Conservation (phyloP, 92 coral and sea anemone genomes). For the Palythoa caribaeorum region DNA sequence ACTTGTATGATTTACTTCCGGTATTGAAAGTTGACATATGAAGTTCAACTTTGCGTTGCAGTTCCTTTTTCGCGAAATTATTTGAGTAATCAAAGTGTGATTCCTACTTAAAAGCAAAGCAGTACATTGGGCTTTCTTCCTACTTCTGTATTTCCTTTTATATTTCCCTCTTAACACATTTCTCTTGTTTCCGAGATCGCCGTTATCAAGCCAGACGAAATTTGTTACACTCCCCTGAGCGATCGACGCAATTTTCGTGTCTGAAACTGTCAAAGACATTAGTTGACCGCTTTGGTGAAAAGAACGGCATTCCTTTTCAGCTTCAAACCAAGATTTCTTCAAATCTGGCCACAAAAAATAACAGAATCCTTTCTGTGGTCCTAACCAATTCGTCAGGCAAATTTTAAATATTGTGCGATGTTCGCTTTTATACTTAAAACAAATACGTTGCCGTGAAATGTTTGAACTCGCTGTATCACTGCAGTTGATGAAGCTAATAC, state of each 20-base stretch:
- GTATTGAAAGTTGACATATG: slow-evolving; percentile 23
- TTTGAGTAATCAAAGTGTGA: slow-evolving; percentile 1
- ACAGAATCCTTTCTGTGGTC: slow-evolving; percentile 32
- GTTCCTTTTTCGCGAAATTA: not conserved
- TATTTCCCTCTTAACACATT: not conserved
- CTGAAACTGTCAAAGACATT: slow-evolving; percentile 11
- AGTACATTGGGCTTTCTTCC: not conserved
- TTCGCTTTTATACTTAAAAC: not conserved
- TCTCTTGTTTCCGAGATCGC: not conserved
- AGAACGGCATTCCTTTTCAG: slow-evolving; percentile 16
- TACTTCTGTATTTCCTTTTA: not conserved
- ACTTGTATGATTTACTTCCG: slow-evolving; percentile 5
- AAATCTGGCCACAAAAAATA: slow-evolving; percentile 15
- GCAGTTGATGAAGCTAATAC: slow-evolving; percentile 23
- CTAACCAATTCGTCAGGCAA: slow-evolving; percentile 33
- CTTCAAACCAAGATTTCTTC: slow-evolving; percentile 36
- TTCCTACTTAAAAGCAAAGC: not conserved
- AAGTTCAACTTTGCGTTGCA: slow-evolving; percentile 31
- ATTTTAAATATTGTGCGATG: not conserved
- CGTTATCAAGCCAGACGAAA: slow-evolving; percentile 19
- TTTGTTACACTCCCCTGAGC: not conserved
- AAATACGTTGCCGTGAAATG: slow-evolving; percentile 9
- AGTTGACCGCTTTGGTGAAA: not conserved
- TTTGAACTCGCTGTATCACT: not conserved
- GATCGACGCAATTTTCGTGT: not conserved